Percentiles rank a stretch among this genome's conserved stretches.
Conservation (phyloP, 2,113 vertebrate species). For the Felis catus region F.catus_Fca126_mat1.0 CM031420.1:75838001-75838500, state of each 20-base stretch:
- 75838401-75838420: constrained; percentile 79
- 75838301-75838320: constrained; percentile 69
- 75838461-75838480: constrained; percentile 61
- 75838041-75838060: neutral
- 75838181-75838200: constrained; percentile 25
- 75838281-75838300: constrained; percentile 56
- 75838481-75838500: constrained; percentile 67
- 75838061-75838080: neutral
- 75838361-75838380: constrained; percentile 55
- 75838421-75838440: constrained; percentile 75
- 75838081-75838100: neutral
- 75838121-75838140: neutral
- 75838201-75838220: constrained; percentile 55
- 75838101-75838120: constrained; percentile 6
- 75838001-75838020: neutral
- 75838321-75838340: constrained; percentile 64
- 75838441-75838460: constrained; percentile 76
- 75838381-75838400: constrained; percentile 42
- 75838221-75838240: constrained; percentile 43
- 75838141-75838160: neutral
- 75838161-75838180: neutral
- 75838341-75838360: constrained; percentile 63
- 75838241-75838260: constrained; percentile 43
- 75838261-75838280: constrained; percentile 64
- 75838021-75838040: neutral